Conservation (phyloP, 2,797 vertebrate species). For the Rhyacichthys aspro region DNA sequence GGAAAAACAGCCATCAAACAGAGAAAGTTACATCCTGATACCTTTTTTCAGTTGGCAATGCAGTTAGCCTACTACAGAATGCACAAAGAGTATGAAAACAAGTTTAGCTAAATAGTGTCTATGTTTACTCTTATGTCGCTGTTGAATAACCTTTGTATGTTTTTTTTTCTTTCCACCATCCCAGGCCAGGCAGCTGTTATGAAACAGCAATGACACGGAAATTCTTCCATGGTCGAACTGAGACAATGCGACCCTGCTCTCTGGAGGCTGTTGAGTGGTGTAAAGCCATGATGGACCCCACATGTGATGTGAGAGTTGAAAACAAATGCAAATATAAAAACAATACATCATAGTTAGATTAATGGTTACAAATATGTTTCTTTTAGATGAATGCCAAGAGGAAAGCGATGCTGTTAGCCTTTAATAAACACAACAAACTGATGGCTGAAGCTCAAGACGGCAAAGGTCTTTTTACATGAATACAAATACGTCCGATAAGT, state of each 20-base stretch:
- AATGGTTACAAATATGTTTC: not conserved
- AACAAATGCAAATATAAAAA: not conserved
- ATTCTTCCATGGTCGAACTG: constrained; percentile 95
- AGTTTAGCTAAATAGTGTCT: too few relatives aligned
- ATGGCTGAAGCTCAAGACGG: constrained; percentile 92
- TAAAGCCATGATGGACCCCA: constrained; percentile 86
- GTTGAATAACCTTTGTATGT: not conserved
- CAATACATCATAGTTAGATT: not conserved
- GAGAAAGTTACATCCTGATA: constrained; percentile 90
- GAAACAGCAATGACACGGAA: constrained; percentile 92
- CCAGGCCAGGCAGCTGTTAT: constrained; percentile 92
- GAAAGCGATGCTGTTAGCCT: constrained; percentile 85
- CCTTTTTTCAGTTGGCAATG: constrained; percentile 92
- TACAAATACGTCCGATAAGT: not conserved
- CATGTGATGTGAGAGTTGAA: constrained; percentile 73
- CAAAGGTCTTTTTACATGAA: constrained; percentile 78
- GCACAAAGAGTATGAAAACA: constrained; percentile 83
- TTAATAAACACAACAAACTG: constrained; percentile 89
- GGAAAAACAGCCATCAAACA: constrained; percentile 89
- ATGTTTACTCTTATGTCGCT: too few relatives aligned
- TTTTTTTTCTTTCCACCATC: constrained; percentile 7
- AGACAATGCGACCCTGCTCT: constrained; percentile 92
- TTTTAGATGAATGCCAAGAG: constrained; percentile 78
- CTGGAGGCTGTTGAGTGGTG: constrained; percentile 89
- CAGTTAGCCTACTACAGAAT: constrained; percentile 90